Evolutionary conservation across 1,140 invertebrate genomes (phyloP).

Genomic region (Lasaia peninsularis): DNA sequence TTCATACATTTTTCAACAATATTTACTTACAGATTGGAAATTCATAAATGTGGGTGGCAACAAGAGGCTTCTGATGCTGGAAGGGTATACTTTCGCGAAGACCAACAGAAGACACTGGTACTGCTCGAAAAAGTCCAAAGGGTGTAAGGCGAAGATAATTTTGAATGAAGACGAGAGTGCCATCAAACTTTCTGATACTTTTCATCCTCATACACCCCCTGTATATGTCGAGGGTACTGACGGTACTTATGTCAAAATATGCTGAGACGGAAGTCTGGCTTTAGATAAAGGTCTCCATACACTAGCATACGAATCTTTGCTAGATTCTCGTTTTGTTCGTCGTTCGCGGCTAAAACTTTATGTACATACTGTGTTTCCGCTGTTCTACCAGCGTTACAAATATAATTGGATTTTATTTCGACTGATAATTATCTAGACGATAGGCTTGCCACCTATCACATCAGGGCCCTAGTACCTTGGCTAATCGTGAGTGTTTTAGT

Average conservation of each 20-base stretch:
- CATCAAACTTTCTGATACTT: slow-evolving; percentile 19
- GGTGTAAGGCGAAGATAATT: slow-evolving; percentile 36
- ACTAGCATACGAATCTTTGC: too few relatives aligned
- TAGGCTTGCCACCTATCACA: too few relatives aligned
- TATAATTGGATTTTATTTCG: too few relatives aligned
- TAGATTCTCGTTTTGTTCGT: too few relatives aligned
- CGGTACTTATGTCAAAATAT: slow-evolving; percentile 24
- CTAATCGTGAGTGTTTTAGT: too few relatives aligned
- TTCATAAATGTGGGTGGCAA: slow-evolving; percentile 29
- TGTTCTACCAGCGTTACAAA: too few relatives aligned
- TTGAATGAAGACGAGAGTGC: slow-evolving; percentile 19
- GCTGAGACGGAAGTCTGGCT: not conserved
- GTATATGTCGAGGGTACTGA: slow-evolving; percentile 21
- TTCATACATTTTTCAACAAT: not conserved
- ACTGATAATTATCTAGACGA: too few relatives aligned
- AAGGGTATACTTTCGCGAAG: slow-evolving; percentile 37
- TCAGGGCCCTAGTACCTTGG: too few relatives aligned
- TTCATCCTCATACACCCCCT: slow-evolving; percentile 30
- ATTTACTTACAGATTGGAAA: slow-evolving; percentile 24
- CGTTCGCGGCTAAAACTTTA: too few relatives aligned
- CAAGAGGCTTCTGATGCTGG: slow-evolving; percentile 33
- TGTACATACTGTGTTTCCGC: too few relatives aligned
- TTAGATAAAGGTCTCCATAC: too few relatives aligned
- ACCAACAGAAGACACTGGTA: slow-evolving; percentile 35
- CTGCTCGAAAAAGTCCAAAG: slow-evolving; percentile 39